Evolutionary conservation across 2,113 vertebrate species (phyloP).

Genomic region (Pluvialis apricaria): DNA sequence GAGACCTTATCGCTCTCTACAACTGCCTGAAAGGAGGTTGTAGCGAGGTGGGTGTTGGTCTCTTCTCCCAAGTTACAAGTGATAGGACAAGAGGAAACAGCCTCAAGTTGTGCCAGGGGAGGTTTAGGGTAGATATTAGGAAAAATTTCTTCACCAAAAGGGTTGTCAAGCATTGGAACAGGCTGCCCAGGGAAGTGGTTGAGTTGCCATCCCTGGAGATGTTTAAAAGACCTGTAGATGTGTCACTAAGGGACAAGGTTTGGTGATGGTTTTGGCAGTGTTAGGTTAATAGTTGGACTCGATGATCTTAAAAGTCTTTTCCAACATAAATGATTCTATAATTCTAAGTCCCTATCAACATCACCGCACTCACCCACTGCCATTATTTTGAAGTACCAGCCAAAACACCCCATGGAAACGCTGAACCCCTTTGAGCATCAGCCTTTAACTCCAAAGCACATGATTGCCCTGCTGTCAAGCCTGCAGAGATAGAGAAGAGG

Average conservation of each 20-base stretch:
- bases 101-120: neutral
- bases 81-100: neutral
- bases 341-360: neutral
- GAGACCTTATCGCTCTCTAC: neutral
- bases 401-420: neutral
- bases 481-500: neutral
- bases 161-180: neutral
- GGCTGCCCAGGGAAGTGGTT: neutral
- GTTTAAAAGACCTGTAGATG: neutral
- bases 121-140: neutral
- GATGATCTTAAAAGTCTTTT: neutral
- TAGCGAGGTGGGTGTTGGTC: neutral
- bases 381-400: neutral
- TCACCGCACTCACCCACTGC: fast-evolving
- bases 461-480: neutral
- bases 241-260: neutral
- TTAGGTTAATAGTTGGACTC: neutral
- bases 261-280: neutral
- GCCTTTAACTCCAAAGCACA: neutral
- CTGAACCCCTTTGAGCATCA: neutral
- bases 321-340: neutral
- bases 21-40: neutral
- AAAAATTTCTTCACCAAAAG: neutral
- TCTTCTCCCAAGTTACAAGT: neutral
- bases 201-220: neutral